Conservation (phyloP, 2,797 vertebrate species). For the Arrhamphus sclerolepis region DNA sequence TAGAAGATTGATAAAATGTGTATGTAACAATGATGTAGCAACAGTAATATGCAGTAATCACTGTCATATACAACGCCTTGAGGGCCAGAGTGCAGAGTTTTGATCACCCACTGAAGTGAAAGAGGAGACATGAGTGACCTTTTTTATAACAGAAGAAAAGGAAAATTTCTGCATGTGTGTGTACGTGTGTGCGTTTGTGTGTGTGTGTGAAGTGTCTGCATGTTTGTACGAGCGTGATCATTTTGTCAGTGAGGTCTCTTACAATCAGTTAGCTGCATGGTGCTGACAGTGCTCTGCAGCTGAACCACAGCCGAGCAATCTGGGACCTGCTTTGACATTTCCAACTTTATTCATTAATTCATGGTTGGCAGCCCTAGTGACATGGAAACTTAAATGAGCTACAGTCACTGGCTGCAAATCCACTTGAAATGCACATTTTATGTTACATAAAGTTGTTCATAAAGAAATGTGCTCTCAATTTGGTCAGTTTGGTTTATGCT, state of each 20-base stretch:
- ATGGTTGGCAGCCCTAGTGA: slow-evolving; percentile 61
- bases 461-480: slow-evolving; percentile 22
- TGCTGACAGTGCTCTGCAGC: slow-evolving; percentile 67
- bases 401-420: slow-evolving; percentile 32
- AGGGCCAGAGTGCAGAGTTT: slow-evolving; percentile 34
- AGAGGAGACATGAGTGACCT: slow-evolving; percentile 72
- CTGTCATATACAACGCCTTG: slow-evolving; percentile 25
- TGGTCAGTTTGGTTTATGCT: slow-evolving; percentile 10
- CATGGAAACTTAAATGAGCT: slow-evolving; percentile 54
- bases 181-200: neutral
- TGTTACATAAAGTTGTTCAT: slow-evolving; percentile 45
- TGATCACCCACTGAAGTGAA: slow-evolving; percentile 56
- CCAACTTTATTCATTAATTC: slow-evolving; percentile 76
- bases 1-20: slow-evolving; percentile 20
- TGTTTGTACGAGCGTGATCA: slow-evolving; percentile 32
- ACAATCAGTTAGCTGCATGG: slow-evolving; percentile 67
- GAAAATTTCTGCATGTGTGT: slow-evolving; percentile 45
- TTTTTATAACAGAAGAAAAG: slow-evolving; percentile 70
- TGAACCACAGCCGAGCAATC: slow-evolving; percentile 60
- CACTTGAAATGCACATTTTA: slow-evolving; percentile 41
- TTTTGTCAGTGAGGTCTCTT: slow-evolving; percentile 57
- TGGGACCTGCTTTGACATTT: slow-evolving; percentile 76
- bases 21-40: slow-evolving; percentile 40
- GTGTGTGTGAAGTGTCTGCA: slow-evolving; percentile 16
- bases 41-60: slow-evolving; percentile 36